Evolutionary conservation across 2,797 vertebrate species (phyloP).

Genomic region (Heteromormyrus szaboi): DNA sequence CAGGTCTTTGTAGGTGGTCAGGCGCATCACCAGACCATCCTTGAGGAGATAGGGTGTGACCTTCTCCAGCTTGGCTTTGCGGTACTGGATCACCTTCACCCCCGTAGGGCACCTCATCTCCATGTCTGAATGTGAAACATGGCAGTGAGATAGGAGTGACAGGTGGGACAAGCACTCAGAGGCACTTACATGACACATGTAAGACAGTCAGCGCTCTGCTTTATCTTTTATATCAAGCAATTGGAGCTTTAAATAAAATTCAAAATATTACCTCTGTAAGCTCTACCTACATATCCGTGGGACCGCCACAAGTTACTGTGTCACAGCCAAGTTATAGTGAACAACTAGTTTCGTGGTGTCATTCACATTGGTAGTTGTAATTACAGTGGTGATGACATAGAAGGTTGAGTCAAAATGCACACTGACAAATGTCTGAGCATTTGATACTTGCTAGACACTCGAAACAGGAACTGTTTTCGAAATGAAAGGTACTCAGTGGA

Average conservation of each 20-base stretch:
- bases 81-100: constrained; percentile 65
- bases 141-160: not conserved
- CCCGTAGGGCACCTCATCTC: constrained; percentile 65
- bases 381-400: not conserved
- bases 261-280: not conserved
- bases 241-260: not conserved
- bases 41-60: constrained; percentile 62
- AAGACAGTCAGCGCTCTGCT: not conserved
- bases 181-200: not conserved
- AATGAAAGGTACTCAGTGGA: not conserved
- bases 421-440: not conserved
- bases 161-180: not conserved
- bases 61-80: constrained; percentile 69
- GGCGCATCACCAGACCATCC: constrained; percentile 66
- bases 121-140: constrained; percentile 57
- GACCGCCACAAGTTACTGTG: not conserved
- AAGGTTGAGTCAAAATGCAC: not conserved
- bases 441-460: not conserved
- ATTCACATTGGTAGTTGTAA: not conserved
- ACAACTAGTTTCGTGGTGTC: not conserved
- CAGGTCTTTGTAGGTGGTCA: constrained; percentile 64
- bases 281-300: not conserved
- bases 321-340: not conserved
- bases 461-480: not conserved
- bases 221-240: not conserved